Base-by-base conservation (phyloP, 2,888 invertebrate species). In the Drosophila melanosoma region DNA sequence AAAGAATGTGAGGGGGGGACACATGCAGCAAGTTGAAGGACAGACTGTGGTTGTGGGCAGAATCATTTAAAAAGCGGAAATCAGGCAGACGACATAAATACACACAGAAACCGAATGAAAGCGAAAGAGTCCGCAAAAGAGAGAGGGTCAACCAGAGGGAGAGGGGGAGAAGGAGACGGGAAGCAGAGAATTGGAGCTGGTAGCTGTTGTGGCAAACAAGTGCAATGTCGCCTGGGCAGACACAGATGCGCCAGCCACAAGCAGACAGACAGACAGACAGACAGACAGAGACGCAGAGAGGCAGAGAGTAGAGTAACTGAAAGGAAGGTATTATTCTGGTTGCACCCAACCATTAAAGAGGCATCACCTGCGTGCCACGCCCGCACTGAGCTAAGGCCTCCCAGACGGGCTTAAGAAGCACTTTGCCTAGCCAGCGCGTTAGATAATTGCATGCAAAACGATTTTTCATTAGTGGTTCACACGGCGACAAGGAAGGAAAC, bases 1-100 rank as follows among this genome's bases (percentile, higher is more conserved):
- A 63, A 59, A 35, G 38, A 17, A 32, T 35, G 67, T 11, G 17
- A 4, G 52, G 36, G 48, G 32, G 23, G 6, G 0, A 26, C 23
- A 49, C 38, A 32, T 51, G n/a, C 42, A 57, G 32, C 26, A 59
- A 66, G 71, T 63, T 76, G 77, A 81, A 79, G 77, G 77, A 76
- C 81, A 73, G 81, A 57, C 62, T 60, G 63, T 59, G 53, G 72
- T 52, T 52, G 66, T 68, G 66, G 49, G 56, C 73, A 76, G 85
- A 81, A 82, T 79, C 83, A 83, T 87, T 89, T 89, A 89, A 88
- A 87, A 86, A 89, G 79, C 86, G 87, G 87, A 87, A 89, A 88
- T 87, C 77, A 83, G 76, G 74, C 83, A 89, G 88, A 89, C 90
- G 71, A 74, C 82, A 75, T 76, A 89, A 87, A 79, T 83, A 71